phyloP scores from a whole-genome alignment of 2,888 invertebrate genomes.

The Alloscopus bannaensis region DNA sequence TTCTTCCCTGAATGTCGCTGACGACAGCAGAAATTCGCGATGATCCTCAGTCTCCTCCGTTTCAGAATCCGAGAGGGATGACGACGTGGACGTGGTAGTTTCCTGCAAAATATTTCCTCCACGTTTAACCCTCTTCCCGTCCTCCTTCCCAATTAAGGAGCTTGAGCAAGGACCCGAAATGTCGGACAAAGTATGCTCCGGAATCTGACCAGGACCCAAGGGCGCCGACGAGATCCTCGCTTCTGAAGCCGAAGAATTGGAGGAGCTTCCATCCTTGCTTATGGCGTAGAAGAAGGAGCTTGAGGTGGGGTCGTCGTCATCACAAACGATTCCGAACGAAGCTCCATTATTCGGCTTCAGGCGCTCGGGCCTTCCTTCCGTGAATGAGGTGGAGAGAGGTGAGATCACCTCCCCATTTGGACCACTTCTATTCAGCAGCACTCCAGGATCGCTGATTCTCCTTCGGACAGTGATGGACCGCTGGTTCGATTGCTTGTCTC shows the following conservation, averaged over 20 bases:
- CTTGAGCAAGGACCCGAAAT: slow-evolving; percentile 45
- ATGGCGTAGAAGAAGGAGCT: not conserved
- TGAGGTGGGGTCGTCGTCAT: slow-evolving; percentile 8
- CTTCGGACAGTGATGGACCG: not conserved
- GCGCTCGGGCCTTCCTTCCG: no score
- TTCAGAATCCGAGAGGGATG: slow-evolving; percentile 31
- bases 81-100: slow-evolving; percentile 18
- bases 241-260: slow-evolving; percentile 22
- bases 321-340: no score
- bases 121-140: not conserved
- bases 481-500: not conserved
- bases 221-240: slow-evolving; percentile 29
- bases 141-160: slow-evolving; percentile 19
- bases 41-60: slow-evolving; percentile 31
- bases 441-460: not conserved
- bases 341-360: not conserved
- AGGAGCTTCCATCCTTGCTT: slow-evolving; percentile 8
- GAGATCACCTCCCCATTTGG: not conserved
- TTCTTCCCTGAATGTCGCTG: no score
- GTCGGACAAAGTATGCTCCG: slow-evolving; percentile 28
- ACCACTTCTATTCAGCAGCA: not conserved
- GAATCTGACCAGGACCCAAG: slow-evolving; percentile 12
- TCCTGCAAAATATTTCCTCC: not conserved
- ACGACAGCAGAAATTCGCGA: not conserved
- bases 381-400: not conserved